phyloP scores from a whole-genome alignment of 2,888 invertebrate species.

The Dorcus hopei region DNA sequence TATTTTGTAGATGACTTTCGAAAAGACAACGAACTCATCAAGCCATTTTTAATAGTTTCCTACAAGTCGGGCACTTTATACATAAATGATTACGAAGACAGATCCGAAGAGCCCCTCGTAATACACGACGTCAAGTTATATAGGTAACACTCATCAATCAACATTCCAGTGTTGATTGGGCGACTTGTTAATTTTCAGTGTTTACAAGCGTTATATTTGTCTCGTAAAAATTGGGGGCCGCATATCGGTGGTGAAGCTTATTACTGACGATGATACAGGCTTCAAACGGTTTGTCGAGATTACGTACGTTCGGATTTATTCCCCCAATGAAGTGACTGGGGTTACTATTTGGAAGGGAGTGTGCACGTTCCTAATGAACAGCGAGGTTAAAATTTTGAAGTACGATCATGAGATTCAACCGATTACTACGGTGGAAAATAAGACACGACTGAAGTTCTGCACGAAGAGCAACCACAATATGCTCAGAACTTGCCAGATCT shows the following conservation, averaged over 20 bases:
- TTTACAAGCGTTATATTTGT: constrained; percentile 43
- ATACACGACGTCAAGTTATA: constrained; percentile 38
- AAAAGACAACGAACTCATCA: constrained; percentile 6
- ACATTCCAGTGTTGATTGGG: no score
- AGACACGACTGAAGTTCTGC: constrained; percentile 24
- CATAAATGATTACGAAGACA: constrained; percentile 24
- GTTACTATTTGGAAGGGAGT: constrained; percentile 44
- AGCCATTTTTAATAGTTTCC: constrained; percentile 22
- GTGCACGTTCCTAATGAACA: constrained; percentile 43
- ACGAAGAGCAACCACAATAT: constrained; percentile 25
- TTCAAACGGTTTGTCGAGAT: constrained; percentile 36
- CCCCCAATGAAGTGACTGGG: constrained; percentile 41
- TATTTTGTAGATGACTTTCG: constrained; percentile 22
- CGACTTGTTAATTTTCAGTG: constrained; percentile 31
- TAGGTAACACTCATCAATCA: constrained; percentile 26
- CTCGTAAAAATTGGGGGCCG: constrained; percentile 44
- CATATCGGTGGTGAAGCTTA: constrained; percentile 41
- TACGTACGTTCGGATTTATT: constrained; percentile 45
- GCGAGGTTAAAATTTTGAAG: constrained; percentile 40
- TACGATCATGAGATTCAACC: constrained; percentile 37
- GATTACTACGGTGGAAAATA: constrained; percentile 28
- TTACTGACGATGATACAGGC: constrained; percentile 23
- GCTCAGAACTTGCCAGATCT: constrained; percentile 35
- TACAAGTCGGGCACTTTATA: constrained; percentile 26
- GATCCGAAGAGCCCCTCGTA: constrained; percentile 21